Conservation (phyloP, 2,888 invertebrate genomes). For the Helicoverpa assulta region DNA sequence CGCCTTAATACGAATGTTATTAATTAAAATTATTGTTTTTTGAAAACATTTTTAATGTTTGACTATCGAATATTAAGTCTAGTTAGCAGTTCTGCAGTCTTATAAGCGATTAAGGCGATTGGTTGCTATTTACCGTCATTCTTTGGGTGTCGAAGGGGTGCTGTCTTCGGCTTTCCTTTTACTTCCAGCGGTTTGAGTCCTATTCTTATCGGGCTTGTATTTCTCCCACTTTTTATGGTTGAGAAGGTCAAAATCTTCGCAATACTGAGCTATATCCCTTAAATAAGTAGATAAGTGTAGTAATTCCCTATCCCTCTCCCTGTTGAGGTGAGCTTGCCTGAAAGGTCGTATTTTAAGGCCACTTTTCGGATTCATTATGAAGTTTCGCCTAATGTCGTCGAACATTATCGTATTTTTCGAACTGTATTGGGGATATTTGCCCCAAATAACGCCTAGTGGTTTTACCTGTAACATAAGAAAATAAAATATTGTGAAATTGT, state of each 20-base stretch:
- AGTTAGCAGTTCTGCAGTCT: constrained; percentile 60
- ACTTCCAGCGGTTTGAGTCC: constrained; percentile 77
- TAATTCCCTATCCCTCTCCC: constrained; percentile 95
- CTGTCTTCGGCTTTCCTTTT: constrained; percentile 88
- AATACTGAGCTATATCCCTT: constrained; percentile 94
- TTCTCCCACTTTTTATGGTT: constrained; percentile 98
- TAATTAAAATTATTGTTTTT: constrained; percentile 49
- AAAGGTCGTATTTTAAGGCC: constrained; percentile 97
- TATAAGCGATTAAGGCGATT: constrained; percentile 68
- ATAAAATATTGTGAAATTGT: not conserved
- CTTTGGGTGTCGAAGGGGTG: constrained; percentile 76
- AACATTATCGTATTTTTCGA: constrained; percentile 99
- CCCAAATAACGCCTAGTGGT: constrained; percentile 99
- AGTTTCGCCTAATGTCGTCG: constrained; percentile 98
- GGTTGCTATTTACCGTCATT: constrained; percentile 75
- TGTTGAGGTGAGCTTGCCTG: constrained; percentile 96
- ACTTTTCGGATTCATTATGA: constrained; percentile 98
- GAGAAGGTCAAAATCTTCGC: constrained; percentile 95
- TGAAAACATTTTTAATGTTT: constrained; percentile 55
- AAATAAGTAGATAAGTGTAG: constrained; percentile 95
- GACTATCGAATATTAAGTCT: constrained; percentile 47
- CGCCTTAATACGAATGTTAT: constrained; percentile 41
- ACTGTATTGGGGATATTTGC: constrained; percentile 96
- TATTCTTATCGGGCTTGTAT: constrained; percentile 89
- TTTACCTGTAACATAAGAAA: constrained; percentile 92